phyloP scores from a whole-genome alignment of 2,888 invertebrate genomes.

The Artemia sp. region DNA sequence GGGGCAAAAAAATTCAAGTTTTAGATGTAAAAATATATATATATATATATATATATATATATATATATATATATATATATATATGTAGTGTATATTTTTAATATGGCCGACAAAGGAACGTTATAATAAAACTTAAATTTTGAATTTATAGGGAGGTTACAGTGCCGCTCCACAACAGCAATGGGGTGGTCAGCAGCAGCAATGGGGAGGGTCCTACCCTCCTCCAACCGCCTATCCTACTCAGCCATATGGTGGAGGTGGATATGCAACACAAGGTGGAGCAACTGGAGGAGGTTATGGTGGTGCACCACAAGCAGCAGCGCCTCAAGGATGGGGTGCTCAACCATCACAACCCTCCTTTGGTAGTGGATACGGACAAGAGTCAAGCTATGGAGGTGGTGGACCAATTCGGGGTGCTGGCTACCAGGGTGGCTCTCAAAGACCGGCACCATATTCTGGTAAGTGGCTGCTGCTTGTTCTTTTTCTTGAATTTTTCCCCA shows the following conservation, averaged over 20 bases:
- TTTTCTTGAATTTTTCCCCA: too few relatives aligned
- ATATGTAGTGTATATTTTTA: too few relatives aligned
- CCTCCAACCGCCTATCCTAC: constrained; percentile 10
- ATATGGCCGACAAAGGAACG: too few relatives aligned
- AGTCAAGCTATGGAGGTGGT: constrained; percentile 8
- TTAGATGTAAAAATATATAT: too few relatives aligned
- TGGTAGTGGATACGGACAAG: constrained; percentile 3
- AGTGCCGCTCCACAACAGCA: neutral
- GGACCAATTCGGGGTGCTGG: constrained; percentile 9
- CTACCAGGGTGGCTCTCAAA: constrained; percentile 2
- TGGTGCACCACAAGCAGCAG: neutral
- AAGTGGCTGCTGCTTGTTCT: neutral
- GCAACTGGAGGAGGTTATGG: neutral
- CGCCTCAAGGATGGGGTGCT: constrained; percentile 3
- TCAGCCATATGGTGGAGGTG: neutral
- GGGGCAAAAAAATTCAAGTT: too few relatives aligned
- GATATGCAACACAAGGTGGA: neutral
- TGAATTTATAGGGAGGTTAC: neutral
- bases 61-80: too few relatives aligned
- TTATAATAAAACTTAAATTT: too few relatives aligned
- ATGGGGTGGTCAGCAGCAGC: neutral
- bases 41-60: too few relatives aligned
- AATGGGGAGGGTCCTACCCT: constrained; percentile 1
- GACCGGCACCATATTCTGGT: constrained; percentile 12
- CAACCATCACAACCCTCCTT: neutral